Base-by-base conservation (phyloP, 23 tunicate genomes). In the Ascidia mentula region DNA sequence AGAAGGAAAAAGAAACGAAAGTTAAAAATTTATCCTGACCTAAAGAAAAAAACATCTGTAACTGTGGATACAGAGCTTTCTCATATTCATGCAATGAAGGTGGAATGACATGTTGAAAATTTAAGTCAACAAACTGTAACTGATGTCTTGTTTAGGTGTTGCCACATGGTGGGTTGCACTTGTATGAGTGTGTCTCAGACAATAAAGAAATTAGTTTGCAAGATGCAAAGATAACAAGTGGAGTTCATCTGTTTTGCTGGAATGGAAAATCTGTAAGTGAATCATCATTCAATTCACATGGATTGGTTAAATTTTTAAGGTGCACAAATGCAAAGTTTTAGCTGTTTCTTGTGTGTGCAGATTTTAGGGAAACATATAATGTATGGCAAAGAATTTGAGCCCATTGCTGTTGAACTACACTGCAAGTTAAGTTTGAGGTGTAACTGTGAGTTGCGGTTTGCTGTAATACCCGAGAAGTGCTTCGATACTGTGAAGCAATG, bases 101-200 rank as follows among this genome's bases (percentile, higher is more conserved):
- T 53, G 24, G 28, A 53, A 28, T 53, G 13, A 9, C 22, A 53
- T 5, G 15, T 42, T 42, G 15, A 42, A 42, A 42, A 42, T 42
- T 42, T 42, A 42, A 42, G 15, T 28, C 22, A 53, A 9, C 24
- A 53, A 20, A 26, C 65, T n/a, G n/a, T 53, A 5, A 53, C 1
- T 53, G 28, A 20, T 53, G 7, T 53, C 12, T 76, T 46, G 20
- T 46, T 0, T 60, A 76, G 65, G 60, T 65, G 37, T 72, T 84
- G 12, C 72, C 65, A 13, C 88, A 84, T 60, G 88, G 82, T 28
- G 88, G 88, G 15, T 31, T 84, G 0, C 88, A 84, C 36, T 31
- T 84, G 8, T 84, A 84, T 38, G 82, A 84, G 28, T 80, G 79
- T 45, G 42, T 76, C 38, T 80, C 69, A 18, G 31, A 18, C 12